These are phyloP conservation scores for Rhagonycha fulva DNA, from an alignment of 2,888 invertebrate genomes.

Conservation along the genomic window DNA sequence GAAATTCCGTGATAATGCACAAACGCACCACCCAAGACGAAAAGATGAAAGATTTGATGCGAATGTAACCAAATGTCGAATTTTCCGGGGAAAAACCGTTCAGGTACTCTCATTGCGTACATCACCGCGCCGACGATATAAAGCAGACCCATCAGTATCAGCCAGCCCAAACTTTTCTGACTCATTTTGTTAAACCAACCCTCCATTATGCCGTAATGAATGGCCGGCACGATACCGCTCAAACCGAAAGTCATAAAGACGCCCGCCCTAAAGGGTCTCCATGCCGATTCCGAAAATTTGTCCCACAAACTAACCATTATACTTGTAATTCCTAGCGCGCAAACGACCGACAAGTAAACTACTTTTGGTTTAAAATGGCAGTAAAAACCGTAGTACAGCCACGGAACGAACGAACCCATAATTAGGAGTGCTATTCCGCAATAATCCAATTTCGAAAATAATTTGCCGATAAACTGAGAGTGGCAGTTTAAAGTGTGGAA, in stretches of 20 bases:
- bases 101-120: constrained; percentile 95
- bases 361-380: constrained; percentile 95
- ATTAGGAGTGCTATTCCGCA: constrained; percentile 97
- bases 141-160: constrained; percentile 63
- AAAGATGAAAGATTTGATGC: constrained; percentile 98
- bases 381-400: constrained; percentile 99
- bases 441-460: constrained; percentile 99
- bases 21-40: constrained; percentile 97
- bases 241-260: constrained; percentile 97
- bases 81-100: constrained; percentile 95
- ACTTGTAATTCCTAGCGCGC: constrained; percentile 88
- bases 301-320: constrained; percentile 95
- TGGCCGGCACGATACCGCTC: constrained; percentile 94
- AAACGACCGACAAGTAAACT: constrained; percentile 83
- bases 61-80: constrained; percentile 99
- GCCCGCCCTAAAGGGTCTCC: constrained; percentile 90
- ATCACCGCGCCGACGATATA: constrained; percentile 96
- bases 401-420: constrained; percentile 99
- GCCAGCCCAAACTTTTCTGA: constrained; percentile 79
- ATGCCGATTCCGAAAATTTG: constrained; percentile 91
- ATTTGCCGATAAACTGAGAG: constrained; percentile 94
- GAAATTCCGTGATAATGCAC: constrained; percentile 99
- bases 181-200: constrained; percentile 94
- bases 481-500: constrained; percentile 99
- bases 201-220: constrained; percentile 94